Conservation (phyloP, 23 tunicate genomes). For the Phallusia fumigata region DNA sequence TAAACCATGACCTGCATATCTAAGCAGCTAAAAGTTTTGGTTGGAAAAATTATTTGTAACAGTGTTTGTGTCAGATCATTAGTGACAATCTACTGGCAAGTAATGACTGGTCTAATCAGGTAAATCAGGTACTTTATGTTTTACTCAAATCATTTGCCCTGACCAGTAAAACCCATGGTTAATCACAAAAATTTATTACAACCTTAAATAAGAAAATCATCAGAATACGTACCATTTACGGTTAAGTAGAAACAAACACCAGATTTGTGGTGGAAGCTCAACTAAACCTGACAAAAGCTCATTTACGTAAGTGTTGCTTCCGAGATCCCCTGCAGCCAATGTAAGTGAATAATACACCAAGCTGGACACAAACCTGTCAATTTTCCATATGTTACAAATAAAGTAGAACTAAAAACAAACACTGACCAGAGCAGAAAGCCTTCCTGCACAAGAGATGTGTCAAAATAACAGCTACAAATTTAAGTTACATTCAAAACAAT, state of each 20-base stretch:
- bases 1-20: too few species aligned
- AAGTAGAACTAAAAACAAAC: not conserved
- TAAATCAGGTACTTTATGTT: too few species aligned
- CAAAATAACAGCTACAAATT: too few species aligned
- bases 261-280: conserved; percentile 44
- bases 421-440: not conserved
- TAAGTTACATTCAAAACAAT: too few species aligned
- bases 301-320: conserved; percentile 37
- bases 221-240: conserved; percentile 44
- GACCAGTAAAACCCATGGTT: too few species aligned
- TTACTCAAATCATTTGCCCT: too few species aligned
- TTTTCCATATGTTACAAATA: not conserved
- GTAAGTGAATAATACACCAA: conserved; percentile 78
- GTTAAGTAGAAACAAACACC: conserved; percentile 37
- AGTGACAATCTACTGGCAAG: too few species aligned
- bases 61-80: too few species aligned
- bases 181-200: not conserved
- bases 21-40: too few species aligned
- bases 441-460: too few species aligned
- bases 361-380: conserved; percentile 67
- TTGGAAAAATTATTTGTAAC: too few species aligned
- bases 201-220: not conserved
- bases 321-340: conserved; percentile 60
- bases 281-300: conserved; percentile 61
- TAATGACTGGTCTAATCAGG: too few species aligned